Base-by-base conservation (phyloP, 2,113 vertebrate genomes). In the Gila orcuttii region DNA sequence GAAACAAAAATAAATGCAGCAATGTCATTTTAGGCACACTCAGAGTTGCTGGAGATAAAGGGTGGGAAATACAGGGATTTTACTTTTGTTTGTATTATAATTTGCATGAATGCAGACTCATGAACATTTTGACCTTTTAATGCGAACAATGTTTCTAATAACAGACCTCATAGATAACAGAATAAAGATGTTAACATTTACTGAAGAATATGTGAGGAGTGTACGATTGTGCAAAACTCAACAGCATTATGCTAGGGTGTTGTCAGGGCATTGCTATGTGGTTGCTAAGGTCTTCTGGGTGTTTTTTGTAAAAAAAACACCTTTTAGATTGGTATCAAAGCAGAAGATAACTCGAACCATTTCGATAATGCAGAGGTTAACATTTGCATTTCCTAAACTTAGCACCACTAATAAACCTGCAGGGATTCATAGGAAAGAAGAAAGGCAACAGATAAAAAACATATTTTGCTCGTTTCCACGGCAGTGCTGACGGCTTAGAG, bases 341-440 rank as follows among this genome's bases (percentile, higher is more conserved):
- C 28, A 59, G 33, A 78, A 36, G 28, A 59, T 36, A 36, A 59
- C 28, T 36, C 31, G 23, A 77, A 47, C 17, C 28, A 55, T 78
- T 74, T 74, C 0, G 21, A 28, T 74, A 47, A 17, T 64, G 6
- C 78, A 45, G 23, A 19, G 64, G 59, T 80, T 28, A 80, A 79
- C 23, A 62, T 60, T 60, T 79, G 52, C 31, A 79, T 79, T 79
- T 79, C 21, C 77, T 59, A 57, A 78, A 78, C 17, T 59, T 33
- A 79, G 31, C 23, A 62, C 21, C 77, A 79, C 60, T 79, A 60
- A 57, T 60, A 79, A 79, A 79, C 77, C 77, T 42, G 57, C 33
- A 60, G 52, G 55, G 33, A 76, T 6, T 23, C 71, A 62, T 1
- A 75, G 42, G 12, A 84, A 28, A 50, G 15, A 45, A 84, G 23